These are phyloP conservation scores for Cephonodes hylas DNA, from an alignment of 2,888 invertebrate genomes.

Conservation along the genomic window DNA sequence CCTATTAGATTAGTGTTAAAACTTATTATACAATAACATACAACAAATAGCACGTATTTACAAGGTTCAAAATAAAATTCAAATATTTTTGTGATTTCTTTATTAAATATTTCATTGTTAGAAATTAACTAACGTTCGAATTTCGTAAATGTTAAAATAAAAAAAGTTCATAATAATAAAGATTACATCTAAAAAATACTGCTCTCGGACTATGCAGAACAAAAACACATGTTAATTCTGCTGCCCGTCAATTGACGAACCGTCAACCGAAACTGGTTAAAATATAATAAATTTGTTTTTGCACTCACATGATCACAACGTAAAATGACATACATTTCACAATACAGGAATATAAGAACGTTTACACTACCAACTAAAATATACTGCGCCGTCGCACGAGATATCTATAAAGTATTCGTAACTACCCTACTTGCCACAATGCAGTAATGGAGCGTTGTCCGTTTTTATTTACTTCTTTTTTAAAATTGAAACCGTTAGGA, in stretches of 20 bases:
- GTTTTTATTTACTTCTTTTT: too few species aligned
- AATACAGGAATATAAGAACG: constrained; percentile 69
- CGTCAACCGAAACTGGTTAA: constrained; percentile 66
- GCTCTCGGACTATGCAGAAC: constrained; percentile 78
- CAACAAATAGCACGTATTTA: not conserved
- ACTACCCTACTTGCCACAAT: not conserved
- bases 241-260: constrained; percentile 67
- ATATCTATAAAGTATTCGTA: not conserved
- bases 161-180: constrained; percentile 72
- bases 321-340: constrained; percentile 78
- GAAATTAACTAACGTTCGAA: constrained; percentile 81
- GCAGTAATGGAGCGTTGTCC: too few species aligned
- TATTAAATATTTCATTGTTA: constrained; percentile 81
- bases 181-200: constrained; percentile 80
- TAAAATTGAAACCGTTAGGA: too few species aligned
- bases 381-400: not conserved
- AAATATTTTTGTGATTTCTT: constrained; percentile 74
- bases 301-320: constrained; percentile 80
- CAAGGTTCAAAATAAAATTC: constrained; percentile 48
- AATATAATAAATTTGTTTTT: constrained; percentile 65
- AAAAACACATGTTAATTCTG: constrained; percentile 60
- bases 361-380: constrained; percentile 46
- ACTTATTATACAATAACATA: too few species aligned
- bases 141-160: constrained; percentile 76
- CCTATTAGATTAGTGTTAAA: too few species aligned